phyloP scores from a whole-genome alignment of 2,113 vertebrate species.

The Tenrec ecaudatus region DNA sequence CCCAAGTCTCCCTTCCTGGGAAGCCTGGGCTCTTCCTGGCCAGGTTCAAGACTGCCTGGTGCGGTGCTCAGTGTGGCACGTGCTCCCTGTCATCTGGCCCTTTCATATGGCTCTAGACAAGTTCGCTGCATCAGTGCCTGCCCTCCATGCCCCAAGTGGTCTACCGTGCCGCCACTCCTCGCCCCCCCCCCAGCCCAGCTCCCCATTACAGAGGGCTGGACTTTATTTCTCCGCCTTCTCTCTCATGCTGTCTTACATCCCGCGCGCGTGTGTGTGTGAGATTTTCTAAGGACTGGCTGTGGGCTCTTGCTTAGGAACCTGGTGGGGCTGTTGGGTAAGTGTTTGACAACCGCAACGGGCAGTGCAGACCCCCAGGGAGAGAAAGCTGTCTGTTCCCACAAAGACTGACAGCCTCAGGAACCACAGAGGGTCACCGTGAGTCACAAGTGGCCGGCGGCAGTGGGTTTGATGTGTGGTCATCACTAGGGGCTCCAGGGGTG shows the following conservation, averaged over 20 bases:
- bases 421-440: no score
- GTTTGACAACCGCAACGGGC: no score
- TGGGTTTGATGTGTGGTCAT: no score
- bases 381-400: no score
- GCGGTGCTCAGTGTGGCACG: fast-evolving
- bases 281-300: no score
- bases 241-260: neutral
- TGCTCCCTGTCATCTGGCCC: neutral
- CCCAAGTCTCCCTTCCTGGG: neutral
- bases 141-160: neutral
- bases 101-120: neutral
- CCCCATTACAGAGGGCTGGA: fast-evolving
- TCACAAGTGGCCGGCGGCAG: no score
- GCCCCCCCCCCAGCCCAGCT: neutral
- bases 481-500: no score
- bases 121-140: neutral
- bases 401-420: no score
- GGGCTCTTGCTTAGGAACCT: neutral
- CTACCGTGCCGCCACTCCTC: neutral
- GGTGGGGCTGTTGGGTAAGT: no score
- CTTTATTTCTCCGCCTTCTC: no score
- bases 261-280: no score
- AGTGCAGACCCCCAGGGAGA: no score
- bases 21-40: neutral
- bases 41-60: neutral